Evolutionary conservation across 2,888 invertebrate species (phyloP), one percentile per base, ranked within the genome.

Genomic region (Melolontha melolontha): DNA sequence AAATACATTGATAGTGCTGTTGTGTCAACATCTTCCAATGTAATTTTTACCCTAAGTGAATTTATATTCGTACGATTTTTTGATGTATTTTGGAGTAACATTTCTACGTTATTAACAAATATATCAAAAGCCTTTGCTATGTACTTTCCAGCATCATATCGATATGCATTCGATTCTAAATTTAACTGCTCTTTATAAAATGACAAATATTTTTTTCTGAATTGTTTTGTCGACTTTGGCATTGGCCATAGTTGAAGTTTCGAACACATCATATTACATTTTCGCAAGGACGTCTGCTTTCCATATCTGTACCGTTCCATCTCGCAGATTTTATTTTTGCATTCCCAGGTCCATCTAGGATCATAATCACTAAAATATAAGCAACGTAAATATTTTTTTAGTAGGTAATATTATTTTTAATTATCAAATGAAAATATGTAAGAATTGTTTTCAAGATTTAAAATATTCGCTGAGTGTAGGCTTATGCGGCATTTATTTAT

Each of bases 251-350:
- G 84, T 70, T 91, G 88, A 11, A 86, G 86, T 67, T 86, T 84
- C 12, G 89, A 89, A 80, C 93, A 93, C 8, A 90, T 85, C 86
- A 92, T 91, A 73, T 89, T 89, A 81, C 93, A 93, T 8, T 90
- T 90, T 54, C 87, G 86, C 72, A 92, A 84, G 6, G 90, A 89
- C 74, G 84, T 82, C 5, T 83, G 76, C 16, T 84, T 73, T 49
- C 69, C 72, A 1, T 80, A 82, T 62, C 84, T 80, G 47, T 72
- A 70, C 1, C 81, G 82, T 63, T 83, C 79, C 63, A 82, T 80
- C 71, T 89, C 88, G 83, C 92, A 92, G 72, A 87, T 85, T 69
- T 88, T 86, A 17, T 84, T 81, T 49, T 88, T 86, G 79, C 92
- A 92, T 17, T 87, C 85, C 87, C 92, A 92, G 0, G 90, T 90